Base-by-base conservation (phyloP, 2,113 vertebrate genomes). In the Eulemur rufifrons region DNA sequence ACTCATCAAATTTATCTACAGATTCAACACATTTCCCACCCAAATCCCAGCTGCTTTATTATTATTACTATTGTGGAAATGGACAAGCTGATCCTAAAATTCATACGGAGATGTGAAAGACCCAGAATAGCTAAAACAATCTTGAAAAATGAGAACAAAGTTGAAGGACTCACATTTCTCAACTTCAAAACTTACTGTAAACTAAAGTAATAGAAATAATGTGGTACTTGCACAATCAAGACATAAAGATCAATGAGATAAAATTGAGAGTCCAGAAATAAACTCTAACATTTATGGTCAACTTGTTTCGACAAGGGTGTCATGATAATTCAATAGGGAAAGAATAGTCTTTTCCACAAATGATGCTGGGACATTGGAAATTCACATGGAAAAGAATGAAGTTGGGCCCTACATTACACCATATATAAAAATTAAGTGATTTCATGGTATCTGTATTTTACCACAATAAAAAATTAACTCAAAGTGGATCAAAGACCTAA, bases 91-190 rank as follows among this genome's bases (percentile, higher is more conserved):
- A 91, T 93, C 20, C 59, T 50, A 86, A 83, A 77, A 77, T 69
- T 63, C 27, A 82, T 23, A 21, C 34, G n/a, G 84, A 88, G 74
- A 76, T 56, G 12, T 68, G 59, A 94, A 15, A 8, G n/a, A 66
- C 54, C 29, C 76, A 54, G 42, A 91, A 81, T 39, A 88, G 63
- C 71, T 64, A 59, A 86, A 86, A 94, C 25, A 29, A 45, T 37
- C 45, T 93, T 80, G 45, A 76, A 94, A 76, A 82, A 66, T 29
- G 64, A 83, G 92, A 94, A 37, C 47, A 63, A 86, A 71, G 34
- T n/a, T 56, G 63, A 32, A 68, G 27, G 61, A 63, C 13, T 64
- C 3, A 37, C n/a, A 25, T 23, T 77, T 63, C 64, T 63, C 50
- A 45, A 50, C 39, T 71, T 80, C 82, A 37, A 50, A 80, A 47